These are phyloP conservation scores for Lutjanus campechanus DNA, from an alignment of 2,797 vertebrate genomes.

Conservation along the genomic window DNA sequence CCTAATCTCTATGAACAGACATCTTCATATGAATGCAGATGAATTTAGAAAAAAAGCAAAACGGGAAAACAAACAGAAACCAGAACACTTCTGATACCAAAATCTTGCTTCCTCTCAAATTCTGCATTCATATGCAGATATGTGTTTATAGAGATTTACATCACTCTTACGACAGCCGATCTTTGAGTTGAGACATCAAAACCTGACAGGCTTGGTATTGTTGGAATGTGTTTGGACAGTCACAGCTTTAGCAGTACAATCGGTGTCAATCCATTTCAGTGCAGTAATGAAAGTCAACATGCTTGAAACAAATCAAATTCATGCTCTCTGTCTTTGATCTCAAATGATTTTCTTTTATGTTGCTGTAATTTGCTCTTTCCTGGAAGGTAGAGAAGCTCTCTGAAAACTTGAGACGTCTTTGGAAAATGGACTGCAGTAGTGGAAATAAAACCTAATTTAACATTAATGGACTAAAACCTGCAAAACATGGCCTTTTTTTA, in stretches of 20 bases:
- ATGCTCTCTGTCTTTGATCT: background rate
- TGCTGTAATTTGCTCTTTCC: background rate
- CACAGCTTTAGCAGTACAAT: no score
- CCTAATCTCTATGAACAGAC: no score
- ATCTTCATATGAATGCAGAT: no score
- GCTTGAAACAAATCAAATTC: background rate
- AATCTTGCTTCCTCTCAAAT: no score
- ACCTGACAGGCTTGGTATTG: no score
- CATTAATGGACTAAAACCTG: slow-evolving; percentile 13
- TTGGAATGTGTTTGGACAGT: no score
- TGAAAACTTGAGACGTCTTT: background rate
- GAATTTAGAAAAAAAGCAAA: no score
- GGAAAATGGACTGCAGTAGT: background rate
- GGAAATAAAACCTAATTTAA: slow-evolving; percentile 4
- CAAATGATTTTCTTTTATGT: background rate
- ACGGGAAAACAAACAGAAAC: no score
- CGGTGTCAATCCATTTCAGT: background rate
- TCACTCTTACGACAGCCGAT: background rate
- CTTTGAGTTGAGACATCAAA: no score
- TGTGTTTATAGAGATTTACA: no score
- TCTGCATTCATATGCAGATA: no score
- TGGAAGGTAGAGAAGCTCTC: background rate
- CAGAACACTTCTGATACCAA: no score
- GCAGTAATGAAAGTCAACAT: background rate
- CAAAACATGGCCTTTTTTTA: slow-evolving; percentile 10